Evolutionary conservation across 2,888 invertebrate genomes (phyloP), one percentile per base, ranked within the genome.

Genomic region (Drosophila bunnanda): DNA sequence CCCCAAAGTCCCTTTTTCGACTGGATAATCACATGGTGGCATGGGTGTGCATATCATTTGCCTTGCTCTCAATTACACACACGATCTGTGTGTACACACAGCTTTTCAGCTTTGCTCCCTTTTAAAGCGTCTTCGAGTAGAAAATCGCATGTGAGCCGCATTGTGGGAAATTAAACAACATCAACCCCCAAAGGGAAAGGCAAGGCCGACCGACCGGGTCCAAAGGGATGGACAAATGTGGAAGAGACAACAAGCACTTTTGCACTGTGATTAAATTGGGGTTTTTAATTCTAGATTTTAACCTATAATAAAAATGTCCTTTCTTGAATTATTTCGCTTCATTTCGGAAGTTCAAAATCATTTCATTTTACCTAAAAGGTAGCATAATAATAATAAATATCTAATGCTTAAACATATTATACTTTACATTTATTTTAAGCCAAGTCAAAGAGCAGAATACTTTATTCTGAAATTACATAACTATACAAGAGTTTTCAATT

Each of bases 131-230:
- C 70, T 75, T 57, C 80, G 60, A 77, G 73, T 68, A 58, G 71
- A 75, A 76, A 75, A 76, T 79, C 55, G 61, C 64, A 79, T 83
- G 74, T 81, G 60, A 75, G 74, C 8, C 77, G 67, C 67, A 71
- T 68, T 73, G 73, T 67, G 74, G 68, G 78, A 75, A 87, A 84
- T 80, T 80, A 83, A 73, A 76, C 74, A 53, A 54, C 62, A 60
- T 39, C 66, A 48, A 62, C 70, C 71, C 72, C 57, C 52, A 36
- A 71, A 64, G 64, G 28, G 46, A 30, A 17, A 54, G 10, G 28
- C 66, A 41, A 54, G 69, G 39, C 36, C 46, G 46, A 46, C 25
- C 46, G n/a, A 6, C 7, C 8, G 10, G 48, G 56, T 38, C 25
- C 30, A 34, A 39, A 20, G 32, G 81, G 77, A 79, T 69, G 43